Evolutionary conservation across 1,140 invertebrate species (phyloP).

Genomic region (Mya arenaria): DNA sequence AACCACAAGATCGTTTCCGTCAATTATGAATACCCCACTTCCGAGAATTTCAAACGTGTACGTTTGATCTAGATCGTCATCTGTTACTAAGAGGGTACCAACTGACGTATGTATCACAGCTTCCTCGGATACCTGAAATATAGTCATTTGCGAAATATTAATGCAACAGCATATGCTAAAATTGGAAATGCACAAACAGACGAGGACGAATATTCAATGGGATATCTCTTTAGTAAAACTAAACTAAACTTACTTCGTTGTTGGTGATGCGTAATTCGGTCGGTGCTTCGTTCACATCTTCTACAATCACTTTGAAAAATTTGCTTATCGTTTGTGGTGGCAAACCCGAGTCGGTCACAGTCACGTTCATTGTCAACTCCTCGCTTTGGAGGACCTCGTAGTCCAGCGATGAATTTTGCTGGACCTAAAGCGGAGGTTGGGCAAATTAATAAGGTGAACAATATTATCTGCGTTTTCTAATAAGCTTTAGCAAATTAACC

Average conservation of each 20-base stretch:
- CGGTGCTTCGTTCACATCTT: constrained; percentile 58
- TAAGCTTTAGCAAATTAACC: no score
- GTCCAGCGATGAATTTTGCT: no score
- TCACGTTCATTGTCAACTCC: not conserved
- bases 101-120: not conserved
- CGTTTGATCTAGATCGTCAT: not conserved
- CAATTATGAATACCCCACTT: not conserved
- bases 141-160: no score
- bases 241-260: constrained; percentile 16
- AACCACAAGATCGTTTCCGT: constrained; percentile 5
- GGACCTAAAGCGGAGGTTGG: no score
- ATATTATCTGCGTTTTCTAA: no score
- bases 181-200: no score
- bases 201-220: no score
- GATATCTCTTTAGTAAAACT: no score
- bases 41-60: not conserved
- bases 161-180: no score
- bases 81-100: not conserved
- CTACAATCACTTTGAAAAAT: constrained; percentile 25
- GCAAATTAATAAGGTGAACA: no score
- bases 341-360: not conserved
- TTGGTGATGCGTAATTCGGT: constrained; percentile 35
- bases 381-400: no score
- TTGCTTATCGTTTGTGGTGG: not conserved
- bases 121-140: constrained; percentile 19